These are phyloP conservation scores for Basileuterus tristriatus DNA, from an alignment of 2,797 vertebrate species.

Conservation along the genomic window DNA sequence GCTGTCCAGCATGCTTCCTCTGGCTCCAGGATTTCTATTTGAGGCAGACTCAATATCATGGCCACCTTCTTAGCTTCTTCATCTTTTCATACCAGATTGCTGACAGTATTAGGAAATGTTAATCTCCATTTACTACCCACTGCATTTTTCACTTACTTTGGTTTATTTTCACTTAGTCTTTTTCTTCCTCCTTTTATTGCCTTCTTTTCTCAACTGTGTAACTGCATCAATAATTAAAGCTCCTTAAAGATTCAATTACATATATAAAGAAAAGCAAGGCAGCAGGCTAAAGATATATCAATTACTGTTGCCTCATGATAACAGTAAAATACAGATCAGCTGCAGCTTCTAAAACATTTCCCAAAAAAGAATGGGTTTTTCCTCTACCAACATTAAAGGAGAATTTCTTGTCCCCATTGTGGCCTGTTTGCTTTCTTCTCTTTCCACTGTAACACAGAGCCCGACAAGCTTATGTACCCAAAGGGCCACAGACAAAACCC, in stretches of 20 bases:
- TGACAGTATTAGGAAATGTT: not conserved
- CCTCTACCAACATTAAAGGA: not conserved
- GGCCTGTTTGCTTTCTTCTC: not conserved
- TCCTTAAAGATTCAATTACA: not conserved
- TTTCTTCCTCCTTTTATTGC: not conserved
- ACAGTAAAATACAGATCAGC: not conserved
- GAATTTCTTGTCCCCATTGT: not conserved
- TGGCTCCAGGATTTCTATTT: not conserved
- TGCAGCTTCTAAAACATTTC: not conserved
- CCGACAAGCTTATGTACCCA: fast-evolving
- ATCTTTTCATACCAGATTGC: not conserved
- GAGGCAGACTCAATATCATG: fast-evolving
- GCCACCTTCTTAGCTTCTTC: not conserved
- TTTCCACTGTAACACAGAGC: not conserved
- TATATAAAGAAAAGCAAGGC: not conserved
- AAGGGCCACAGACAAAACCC: not conserved
- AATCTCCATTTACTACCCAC: not conserved
- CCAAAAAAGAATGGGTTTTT: not conserved
- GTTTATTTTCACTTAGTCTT: not conserved
- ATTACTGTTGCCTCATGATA: not conserved
- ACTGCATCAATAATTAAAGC: not conserved
- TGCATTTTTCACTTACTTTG: not conserved
- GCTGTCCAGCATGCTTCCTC: fast-evolving
- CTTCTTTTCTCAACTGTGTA: not conserved
- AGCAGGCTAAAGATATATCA: not conserved